phyloP scores from a whole-genome alignment of 2,888 invertebrate genomes.

The Linhomoeus sp. region DNA sequence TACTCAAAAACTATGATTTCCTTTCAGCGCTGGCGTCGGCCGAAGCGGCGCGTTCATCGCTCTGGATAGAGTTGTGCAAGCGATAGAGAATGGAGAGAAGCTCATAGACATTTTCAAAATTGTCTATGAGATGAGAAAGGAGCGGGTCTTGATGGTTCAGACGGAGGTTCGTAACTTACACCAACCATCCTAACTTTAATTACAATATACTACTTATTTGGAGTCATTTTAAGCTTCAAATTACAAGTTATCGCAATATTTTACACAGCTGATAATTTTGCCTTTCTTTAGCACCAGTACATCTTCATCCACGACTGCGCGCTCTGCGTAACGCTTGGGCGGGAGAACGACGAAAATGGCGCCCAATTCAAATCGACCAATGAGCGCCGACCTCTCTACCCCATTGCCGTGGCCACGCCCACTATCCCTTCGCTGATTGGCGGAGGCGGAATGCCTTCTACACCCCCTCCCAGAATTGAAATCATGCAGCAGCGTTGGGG shows the following conservation, averaged over 20 bases:
- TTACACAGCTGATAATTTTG: too few species aligned
- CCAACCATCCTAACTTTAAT: too few species aligned
- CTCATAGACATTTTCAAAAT: slow-evolving; percentile 85
- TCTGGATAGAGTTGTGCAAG: slow-evolving; percentile 74
- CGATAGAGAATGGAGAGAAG: slow-evolving; percentile 40
- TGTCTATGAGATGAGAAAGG: slow-evolving; percentile 83
- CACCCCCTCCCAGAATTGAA: too few species aligned
- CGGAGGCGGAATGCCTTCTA: too few species aligned
- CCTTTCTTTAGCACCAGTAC: slow-evolving; percentile 94
- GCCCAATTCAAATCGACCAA: too few species aligned
- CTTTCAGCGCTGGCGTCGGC: slow-evolving; percentile 44
- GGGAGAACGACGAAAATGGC: background rate
- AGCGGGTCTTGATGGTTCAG: slow-evolving; percentile 82
- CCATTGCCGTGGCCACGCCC: slow-evolving; percentile 2
- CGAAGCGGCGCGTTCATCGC: slow-evolving; percentile 87
- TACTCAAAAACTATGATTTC: too few species aligned
- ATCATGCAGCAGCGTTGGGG: too few species aligned
- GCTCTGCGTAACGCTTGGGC: slow-evolving; percentile 59
- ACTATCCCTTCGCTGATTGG: too few species aligned
- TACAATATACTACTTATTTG: too few species aligned
- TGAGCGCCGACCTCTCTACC: too few species aligned
- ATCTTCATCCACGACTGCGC: slow-evolving; percentile 96
- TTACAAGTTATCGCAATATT: too few species aligned
- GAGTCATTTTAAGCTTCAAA: too few species aligned
- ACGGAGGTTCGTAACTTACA: slow-evolving; percentile 28